Percentiles rank a stretch among this genome's conserved stretches.
These are phyloP conservation scores for Odontamblyopus lacepedii DNA, from an alignment of 2,797 vertebrate species.

Conservation along the genomic window DNA sequence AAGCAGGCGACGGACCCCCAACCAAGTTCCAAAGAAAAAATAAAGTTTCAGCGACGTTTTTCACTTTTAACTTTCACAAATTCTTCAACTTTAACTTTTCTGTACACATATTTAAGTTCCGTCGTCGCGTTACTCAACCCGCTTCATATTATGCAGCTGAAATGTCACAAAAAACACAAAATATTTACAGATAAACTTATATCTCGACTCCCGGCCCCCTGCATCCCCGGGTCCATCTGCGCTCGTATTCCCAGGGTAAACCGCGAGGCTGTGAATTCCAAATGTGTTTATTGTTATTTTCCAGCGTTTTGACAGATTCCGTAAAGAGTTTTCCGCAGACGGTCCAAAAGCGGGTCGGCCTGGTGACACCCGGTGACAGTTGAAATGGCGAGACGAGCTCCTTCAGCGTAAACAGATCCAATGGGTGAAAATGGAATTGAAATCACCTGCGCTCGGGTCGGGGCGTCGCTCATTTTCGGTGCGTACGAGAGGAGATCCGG, in stretches of 20 bases:
- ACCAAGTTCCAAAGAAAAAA: too few species aligned
- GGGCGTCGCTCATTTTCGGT: constrained; percentile 84
- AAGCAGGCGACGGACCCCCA: too few species aligned
- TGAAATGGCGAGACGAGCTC: constrained; percentile 69
- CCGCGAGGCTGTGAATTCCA: constrained; percentile 15
- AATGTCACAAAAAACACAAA: neutral
- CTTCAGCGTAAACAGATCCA: constrained; percentile 85
- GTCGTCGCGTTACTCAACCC: neutral
- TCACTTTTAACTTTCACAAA: neutral
- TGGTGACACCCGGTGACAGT: constrained; percentile 40
- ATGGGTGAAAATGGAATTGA: constrained; percentile 98
- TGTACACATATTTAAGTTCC: neutral
- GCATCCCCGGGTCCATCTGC: too few species aligned
- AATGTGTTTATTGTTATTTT: constrained; percentile 49
- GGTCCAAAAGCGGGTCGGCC: constrained; percentile 35
- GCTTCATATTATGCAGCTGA: neutral
- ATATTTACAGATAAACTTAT: neutral
- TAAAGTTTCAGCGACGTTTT: neutral
- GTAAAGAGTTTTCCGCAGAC: constrained; percentile 39
- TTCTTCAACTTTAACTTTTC: neutral
- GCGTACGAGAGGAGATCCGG: constrained; percentile 74
- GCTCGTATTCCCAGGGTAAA: neutral
- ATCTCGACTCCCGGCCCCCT: neutral
- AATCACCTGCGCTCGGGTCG: constrained; percentile 88
- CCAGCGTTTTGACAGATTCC: constrained; percentile 39